These are phyloP conservation scores for Scomber scombrus DNA, from an alignment of 2,113 vertebrate genomes.

Conservation along the genomic window DNA sequence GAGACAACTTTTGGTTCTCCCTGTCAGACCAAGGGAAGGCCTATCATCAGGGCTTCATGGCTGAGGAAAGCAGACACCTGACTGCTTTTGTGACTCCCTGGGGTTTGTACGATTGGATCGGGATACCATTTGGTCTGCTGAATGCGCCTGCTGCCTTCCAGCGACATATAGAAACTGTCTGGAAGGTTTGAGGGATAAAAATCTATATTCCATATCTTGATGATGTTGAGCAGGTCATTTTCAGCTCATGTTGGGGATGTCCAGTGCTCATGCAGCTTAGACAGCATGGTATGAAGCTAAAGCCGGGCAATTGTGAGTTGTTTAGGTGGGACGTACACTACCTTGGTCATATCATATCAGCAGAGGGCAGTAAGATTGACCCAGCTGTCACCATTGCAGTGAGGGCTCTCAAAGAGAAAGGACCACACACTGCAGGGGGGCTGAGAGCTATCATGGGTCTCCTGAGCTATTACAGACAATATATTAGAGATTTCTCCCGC, in stretches of 20 bases:
- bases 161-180: constrained; percentile 1
- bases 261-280: neutral
- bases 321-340: constrained; percentile 17
- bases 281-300: constrained; percentile 11
- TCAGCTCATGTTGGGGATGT: constrained; percentile 6
- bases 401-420: constrained; percentile 6
- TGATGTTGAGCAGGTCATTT: constrained; percentile 9
- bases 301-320: constrained; percentile 14
- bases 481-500: neutral
- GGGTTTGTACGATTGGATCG: neutral
- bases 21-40: neutral
- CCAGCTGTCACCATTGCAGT: neutral
- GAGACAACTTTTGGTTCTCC: neutral
- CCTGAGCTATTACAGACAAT: constrained; percentile 19
- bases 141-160: neutral
- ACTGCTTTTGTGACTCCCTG: constrained; percentile 14
- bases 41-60: constrained; percentile 14
- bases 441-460: neutral
- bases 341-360: constrained; percentile 4
- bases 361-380: constrained; percentile 24
- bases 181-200: neutral
- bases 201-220: neutral
- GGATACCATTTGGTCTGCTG: constrained; percentile 1
- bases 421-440: neutral
- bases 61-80: neutral